A percentile compares a stretch with the other conserved stretches of the same genome.
These are phyloP conservation scores for Pseudolaguvia tuberculata DNA, from an alignment of 2,113 vertebrate species.

Conservation along the genomic window DNA sequence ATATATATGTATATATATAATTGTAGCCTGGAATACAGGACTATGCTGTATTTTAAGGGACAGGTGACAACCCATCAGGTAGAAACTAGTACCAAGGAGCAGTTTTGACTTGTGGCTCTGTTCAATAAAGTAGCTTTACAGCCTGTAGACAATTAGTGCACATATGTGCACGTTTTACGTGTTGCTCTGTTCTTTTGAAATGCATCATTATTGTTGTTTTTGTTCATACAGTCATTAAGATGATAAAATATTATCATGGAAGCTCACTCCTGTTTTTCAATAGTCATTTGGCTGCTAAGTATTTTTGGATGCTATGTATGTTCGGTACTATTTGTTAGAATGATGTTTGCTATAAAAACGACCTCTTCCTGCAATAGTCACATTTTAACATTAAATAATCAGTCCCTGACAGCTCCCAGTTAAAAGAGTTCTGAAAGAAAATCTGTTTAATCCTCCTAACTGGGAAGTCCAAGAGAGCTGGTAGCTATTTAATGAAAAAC, in stretches of 20 bases:
- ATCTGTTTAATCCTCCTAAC: slow-evolving; percentile 47
- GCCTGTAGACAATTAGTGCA: slow-evolving; percentile 47
- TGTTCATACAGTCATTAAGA: slow-evolving; percentile 17
- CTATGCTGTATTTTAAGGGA: no score
- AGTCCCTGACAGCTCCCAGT: slow-evolving; percentile 47
- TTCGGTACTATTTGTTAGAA: background rate
- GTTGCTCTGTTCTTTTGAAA: background rate
- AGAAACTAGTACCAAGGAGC: no score
- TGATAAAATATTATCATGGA: background rate
- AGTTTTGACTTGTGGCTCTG: no score
- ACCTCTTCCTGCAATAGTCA: background rate
- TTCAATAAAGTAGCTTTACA: slow-evolving; percentile 48
- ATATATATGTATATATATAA: no score
- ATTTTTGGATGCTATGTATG: background rate
- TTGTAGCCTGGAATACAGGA: no score
- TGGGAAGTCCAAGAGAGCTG: slow-evolving; percentile 54
- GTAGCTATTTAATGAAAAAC: slow-evolving; percentile 59
- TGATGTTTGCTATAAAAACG: background rate
- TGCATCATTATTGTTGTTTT: slow-evolving; percentile 12
- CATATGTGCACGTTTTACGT: slow-evolving; percentile 27
- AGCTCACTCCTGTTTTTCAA: background rate
- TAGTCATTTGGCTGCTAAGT: background rate
- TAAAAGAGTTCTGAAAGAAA: slow-evolving; percentile 54
- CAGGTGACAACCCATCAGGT: no score
- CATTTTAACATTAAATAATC: background rate